Conservation (phyloP, 2,113 vertebrate species). For the Sarotherodon lohbergeri region DNA sequence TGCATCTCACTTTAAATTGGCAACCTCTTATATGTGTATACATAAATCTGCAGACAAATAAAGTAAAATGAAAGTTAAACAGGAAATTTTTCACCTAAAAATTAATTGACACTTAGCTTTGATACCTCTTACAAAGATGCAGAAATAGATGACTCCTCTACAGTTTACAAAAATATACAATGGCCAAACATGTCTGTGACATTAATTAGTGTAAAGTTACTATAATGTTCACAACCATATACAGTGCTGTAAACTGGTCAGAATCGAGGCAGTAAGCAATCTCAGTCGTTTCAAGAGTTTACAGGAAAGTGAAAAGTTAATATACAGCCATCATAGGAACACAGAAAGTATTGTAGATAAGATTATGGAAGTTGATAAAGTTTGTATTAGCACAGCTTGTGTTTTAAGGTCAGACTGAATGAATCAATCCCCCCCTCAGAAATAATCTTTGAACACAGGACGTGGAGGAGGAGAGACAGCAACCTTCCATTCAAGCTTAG, state of each 20-base stretch:
- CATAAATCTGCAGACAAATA: not conserved
- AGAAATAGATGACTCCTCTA: not conserved
- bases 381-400: not conserved
- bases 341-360: not conserved
- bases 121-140: not conserved
- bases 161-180: not conserved
- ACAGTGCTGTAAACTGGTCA: not conserved
- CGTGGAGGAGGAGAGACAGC: rapidly evolving
- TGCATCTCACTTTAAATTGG: not conserved
- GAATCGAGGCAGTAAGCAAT: not conserved
- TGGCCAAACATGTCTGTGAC: not conserved
- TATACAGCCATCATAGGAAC: not conserved
- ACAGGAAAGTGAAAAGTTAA: not conserved
- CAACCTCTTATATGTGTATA: not conserved
- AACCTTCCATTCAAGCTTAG: not conserved
- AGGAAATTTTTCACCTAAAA: too few species aligned
- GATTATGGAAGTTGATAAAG: not conserved
- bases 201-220: not conserved
- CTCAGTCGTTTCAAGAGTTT: not conserved
- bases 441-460: not conserved
- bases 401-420: not conserved
- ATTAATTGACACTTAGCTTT: rapidly evolving
- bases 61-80: not conserved
- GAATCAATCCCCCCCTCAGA: not conserved
- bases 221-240: not conserved